Percentiles rank a stretch among this genome's conserved stretches.
Conservation (phyloP, 2,888 invertebrate species). For the Schrankia costaestrigalis region DNA sequence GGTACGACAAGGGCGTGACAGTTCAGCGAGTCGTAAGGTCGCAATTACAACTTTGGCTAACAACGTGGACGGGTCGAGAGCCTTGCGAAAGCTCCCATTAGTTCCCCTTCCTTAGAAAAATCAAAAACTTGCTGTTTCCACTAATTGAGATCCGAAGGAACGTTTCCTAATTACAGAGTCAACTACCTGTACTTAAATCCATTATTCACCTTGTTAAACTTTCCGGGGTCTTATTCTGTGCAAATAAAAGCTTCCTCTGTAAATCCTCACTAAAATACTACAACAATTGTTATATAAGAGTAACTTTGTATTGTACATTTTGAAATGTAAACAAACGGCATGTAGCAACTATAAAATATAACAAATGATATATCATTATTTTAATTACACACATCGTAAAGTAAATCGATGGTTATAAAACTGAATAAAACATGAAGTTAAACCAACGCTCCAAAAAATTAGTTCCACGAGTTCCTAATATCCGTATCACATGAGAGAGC, state of each 20-base stretch:
- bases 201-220: constrained; percentile 42
- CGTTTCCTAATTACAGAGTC: constrained; percentile 51
- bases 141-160: constrained; percentile 54
- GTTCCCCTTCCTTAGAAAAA: constrained; percentile 54
- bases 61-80: constrained; percentile 44
- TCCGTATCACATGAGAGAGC: constrained; percentile 46
- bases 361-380: constrained; percentile 26
- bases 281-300: no score
- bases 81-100: constrained; percentile 52
- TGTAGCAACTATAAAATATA: neutral
- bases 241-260: constrained; percentile 6
- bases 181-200: constrained; percentile 45
- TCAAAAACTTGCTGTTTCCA: constrained; percentile 44
- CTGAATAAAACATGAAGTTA: constrained; percentile 52
- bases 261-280: no score
- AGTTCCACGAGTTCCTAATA: constrained; percentile 57
- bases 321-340: constrained; percentile 16
- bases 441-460: constrained; percentile 45
- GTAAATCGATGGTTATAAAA: constrained; percentile 63
- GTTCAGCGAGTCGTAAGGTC: constrained; percentile 62
- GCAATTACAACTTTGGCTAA: constrained; percentile 65
- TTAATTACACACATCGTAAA: constrained; percentile 70
- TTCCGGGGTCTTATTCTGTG: constrained; percentile 11
- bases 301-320: no score
- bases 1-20: constrained; percentile 59